Percentiles rank a stretch among this genome's conserved stretches.
Conservation (phyloP, 2,113 vertebrate genomes). For the Xenopus borealis region DNA sequence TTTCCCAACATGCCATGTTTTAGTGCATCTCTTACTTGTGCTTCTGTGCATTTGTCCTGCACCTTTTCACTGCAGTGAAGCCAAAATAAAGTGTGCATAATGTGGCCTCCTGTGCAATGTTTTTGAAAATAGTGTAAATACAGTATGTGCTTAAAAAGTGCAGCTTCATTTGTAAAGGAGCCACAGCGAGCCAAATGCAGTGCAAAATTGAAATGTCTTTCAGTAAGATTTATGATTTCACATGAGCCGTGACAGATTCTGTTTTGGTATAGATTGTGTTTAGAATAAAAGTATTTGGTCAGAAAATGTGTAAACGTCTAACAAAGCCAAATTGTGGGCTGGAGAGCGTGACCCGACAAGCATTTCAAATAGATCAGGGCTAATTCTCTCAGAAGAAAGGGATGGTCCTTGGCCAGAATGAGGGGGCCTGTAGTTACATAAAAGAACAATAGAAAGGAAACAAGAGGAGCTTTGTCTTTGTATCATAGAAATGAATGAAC, state of each 20-base stretch:
- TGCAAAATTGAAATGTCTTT: too few relatives aligned
- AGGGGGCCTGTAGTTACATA: constrained; percentile 36
- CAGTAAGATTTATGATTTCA: too few relatives aligned
- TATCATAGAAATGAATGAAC: constrained; percentile 40
- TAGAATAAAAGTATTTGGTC: constrained; percentile 16
- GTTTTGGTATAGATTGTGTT: constrained; percentile 12
- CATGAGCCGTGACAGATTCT: background rate
- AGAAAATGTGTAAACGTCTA: constrained; percentile 37
- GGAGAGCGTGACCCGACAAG: constrained; percentile 38
- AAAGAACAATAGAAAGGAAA: constrained; percentile 40
- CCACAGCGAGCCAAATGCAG: too few relatives aligned
- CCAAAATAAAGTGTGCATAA: too few relatives aligned
- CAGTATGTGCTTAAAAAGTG: too few relatives aligned
- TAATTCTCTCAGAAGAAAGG: constrained; percentile 37
- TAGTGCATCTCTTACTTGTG: too few relatives aligned
- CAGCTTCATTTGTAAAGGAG: too few relatives aligned
- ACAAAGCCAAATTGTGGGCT: constrained; percentile 37
- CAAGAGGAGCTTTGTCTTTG: constrained; percentile 37
- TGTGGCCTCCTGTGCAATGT: too few relatives aligned
- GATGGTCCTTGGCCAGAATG: constrained; percentile 26
- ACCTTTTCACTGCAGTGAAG: too few relatives aligned
- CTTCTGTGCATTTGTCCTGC: too few relatives aligned
- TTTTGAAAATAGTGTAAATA: too few relatives aligned
- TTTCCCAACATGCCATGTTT: too few relatives aligned
- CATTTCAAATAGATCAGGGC: constrained; percentile 40